Conservation (phyloP, 2,797 vertebrate species). For the Allochrocebus solatus region DNA sequence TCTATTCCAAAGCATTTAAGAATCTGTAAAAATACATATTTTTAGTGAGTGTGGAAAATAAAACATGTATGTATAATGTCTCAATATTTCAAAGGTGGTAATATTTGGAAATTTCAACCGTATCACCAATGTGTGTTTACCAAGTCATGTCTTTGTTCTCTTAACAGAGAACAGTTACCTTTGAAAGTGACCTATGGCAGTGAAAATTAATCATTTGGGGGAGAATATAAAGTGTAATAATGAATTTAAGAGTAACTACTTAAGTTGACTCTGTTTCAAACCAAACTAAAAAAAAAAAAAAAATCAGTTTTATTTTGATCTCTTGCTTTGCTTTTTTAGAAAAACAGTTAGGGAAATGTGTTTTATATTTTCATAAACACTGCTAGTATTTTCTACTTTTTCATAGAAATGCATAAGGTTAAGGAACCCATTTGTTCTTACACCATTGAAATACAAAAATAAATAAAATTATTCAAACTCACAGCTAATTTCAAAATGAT, state of each 20-base stretch:
- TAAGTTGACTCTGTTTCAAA: constrained; percentile 45
- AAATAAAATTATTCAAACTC: constrained; percentile 78
- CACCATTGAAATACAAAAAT: constrained; percentile 72
- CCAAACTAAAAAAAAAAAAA: background rate
- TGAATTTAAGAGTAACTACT: constrained; percentile 49
- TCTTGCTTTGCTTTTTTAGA: background rate
- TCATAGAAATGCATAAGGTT: constrained; percentile 69
- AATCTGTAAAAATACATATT: background rate
- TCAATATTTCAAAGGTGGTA: background rate
- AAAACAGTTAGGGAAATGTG: background rate
- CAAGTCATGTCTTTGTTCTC: background rate
- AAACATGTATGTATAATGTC: background rate
- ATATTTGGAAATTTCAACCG: background rate
- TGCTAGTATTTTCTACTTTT: constrained; percentile 43
- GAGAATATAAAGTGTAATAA: constrained; percentile 43
- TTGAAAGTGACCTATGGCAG: background rate
- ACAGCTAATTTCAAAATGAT: constrained; percentile 76
- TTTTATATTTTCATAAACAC: constrained; percentile 53
- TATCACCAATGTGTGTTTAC: background rate
- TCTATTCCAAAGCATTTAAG: background rate
- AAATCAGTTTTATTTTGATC: background rate
- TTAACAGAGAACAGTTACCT: background rate
- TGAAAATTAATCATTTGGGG: constrained; percentile 44
- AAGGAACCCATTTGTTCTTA: constrained; percentile 73
- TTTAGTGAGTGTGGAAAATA: background rate